phyloP scores from a whole-genome alignment of 2,888 invertebrate genomes.

The Drosophila infuscata region DNA sequence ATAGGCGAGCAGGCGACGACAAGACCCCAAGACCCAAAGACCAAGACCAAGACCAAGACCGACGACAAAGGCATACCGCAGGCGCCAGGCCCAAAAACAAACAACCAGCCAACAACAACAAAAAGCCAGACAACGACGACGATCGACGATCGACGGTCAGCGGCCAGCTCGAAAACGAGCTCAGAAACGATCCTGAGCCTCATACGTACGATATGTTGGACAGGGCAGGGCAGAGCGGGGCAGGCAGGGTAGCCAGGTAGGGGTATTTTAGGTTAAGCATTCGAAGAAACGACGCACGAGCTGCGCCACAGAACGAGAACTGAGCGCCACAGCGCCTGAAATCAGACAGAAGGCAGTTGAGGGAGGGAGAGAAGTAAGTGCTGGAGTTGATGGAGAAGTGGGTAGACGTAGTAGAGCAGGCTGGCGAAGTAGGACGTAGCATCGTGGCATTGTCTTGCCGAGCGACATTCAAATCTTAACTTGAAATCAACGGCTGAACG shows the following conservation, averaged over 20 bases:
- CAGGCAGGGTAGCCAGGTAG: slow-evolving; percentile 3
- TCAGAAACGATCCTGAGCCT: slow-evolving; percentile 33
- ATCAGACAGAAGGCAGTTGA: slow-evolving; percentile 17
- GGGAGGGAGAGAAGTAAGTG: neutral
- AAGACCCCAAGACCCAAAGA: slow-evolving; percentile 54
- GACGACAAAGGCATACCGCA: slow-evolving; percentile 84
- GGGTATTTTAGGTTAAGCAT: slow-evolving; percentile 25
- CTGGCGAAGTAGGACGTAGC: slow-evolving; percentile 4
- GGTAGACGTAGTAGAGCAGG: neutral
- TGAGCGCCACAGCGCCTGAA: slow-evolving; percentile 34
- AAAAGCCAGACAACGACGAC: slow-evolving; percentile 52
- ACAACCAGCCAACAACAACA: slow-evolving; percentile 28
- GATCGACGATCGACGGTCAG: slow-evolving; percentile 55
- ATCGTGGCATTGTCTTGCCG: slow-evolving; percentile 59
- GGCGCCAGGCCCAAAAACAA: slow-evolving; percentile 82
- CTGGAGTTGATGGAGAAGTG: slow-evolving; percentile 1
- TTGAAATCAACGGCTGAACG: slow-evolving; percentile 79
- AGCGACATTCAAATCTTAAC: slow-evolving; percentile 84
- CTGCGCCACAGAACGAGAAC: slow-evolving; percentile 16
- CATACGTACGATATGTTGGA: neutral
- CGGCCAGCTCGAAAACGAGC: slow-evolving; percentile 54
- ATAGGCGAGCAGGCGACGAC: slow-evolving; percentile 74
- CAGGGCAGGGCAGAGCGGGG: neutral
- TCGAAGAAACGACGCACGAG: slow-evolving; percentile 69
- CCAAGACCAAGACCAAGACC: slow-evolving; percentile 28